Conservation (phyloP, 2,113 vertebrate species). For the Urocitellus parryii region DNA sequence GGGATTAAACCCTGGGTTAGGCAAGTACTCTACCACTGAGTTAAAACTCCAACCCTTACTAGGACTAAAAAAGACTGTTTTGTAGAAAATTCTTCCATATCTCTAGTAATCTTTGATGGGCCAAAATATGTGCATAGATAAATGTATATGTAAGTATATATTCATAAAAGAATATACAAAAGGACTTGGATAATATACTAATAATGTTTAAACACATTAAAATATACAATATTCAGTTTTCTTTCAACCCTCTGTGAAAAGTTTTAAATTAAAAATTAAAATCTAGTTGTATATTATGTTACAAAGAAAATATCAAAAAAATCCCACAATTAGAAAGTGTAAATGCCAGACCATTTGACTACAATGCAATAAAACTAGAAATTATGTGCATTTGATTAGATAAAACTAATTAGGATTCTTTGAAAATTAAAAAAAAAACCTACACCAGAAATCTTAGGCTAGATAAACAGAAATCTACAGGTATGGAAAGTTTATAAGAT, state of each 20-base stretch:
- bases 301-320: slow-evolving; percentile 28
- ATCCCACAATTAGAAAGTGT: not conserved
- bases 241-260: not conserved
- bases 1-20: too few relatives aligned
- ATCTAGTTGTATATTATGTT: not conserved
- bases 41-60: too few relatives aligned
- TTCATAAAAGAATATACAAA: not conserved
- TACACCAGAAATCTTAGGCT: not conserved
- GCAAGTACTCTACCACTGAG: too few relatives aligned
- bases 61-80: not conserved
- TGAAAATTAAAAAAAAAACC: not conserved
- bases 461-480: not conserved
- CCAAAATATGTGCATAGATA: not conserved
- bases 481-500: not conserved
- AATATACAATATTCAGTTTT: not conserved
- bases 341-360: not conserved
- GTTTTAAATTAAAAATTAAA: slow-evolving; percentile 9
- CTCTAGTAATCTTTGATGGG: not conserved
- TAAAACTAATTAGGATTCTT: slow-evolving; percentile 2
- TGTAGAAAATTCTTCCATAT: not conserved
- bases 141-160: not conserved
- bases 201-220: not conserved
- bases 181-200: not conserved
- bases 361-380: not conserved
- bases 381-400: not conserved